Percentiles rank a stretch among this genome's conserved stretches.
These are phyloP conservation scores for Ichneumoninae sp. DNA, from an alignment of 2,888 invertebrate species.

Conservation along the genomic window DNA sequence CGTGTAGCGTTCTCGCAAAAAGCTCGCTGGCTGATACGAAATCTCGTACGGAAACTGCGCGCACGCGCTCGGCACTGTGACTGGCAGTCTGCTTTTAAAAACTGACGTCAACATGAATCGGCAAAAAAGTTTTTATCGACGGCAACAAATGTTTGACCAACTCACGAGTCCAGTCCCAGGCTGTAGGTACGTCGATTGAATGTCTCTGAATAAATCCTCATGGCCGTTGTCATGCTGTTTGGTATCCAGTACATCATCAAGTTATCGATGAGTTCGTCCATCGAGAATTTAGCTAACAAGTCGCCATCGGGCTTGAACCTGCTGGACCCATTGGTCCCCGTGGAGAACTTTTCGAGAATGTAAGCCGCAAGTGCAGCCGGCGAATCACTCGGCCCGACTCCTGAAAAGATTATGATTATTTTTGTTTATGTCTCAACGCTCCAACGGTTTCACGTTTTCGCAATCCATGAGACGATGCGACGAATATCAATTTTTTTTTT, in stretches of 20 bases:
- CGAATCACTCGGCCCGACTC: conserved; percentile 90
- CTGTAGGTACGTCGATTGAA: conserved; percentile 81
- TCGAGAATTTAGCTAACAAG: conserved; percentile 86
- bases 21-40: conserved; percentile 70
- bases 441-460: neutral
- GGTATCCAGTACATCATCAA: conserved; percentile 87
- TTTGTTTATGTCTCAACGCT: neutral
- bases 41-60: conserved; percentile 80
- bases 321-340: conserved; percentile 87
- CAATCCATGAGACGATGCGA: conserved; percentile 85
- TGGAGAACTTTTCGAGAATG: conserved; percentile 94
- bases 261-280: conserved; percentile 85
- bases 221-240: conserved; percentile 85
- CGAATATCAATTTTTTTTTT: neutral
- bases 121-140: neutral
- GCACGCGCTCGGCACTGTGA: conserved; percentile 78
- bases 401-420: conserved; percentile 83
- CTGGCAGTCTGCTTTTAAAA: conserved; percentile 69
- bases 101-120: neutral
- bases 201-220: conserved; percentile 88
- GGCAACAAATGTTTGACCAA: conserved; percentile 30
- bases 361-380: conserved; percentile 95
- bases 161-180: conserved; percentile 84
- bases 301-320: conserved; percentile 88
- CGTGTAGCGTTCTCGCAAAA: conserved; percentile 76